Evolutionary conservation across 2,888 invertebrate species (phyloP).

Genomic region (Cerceris rybyensis): DNA sequence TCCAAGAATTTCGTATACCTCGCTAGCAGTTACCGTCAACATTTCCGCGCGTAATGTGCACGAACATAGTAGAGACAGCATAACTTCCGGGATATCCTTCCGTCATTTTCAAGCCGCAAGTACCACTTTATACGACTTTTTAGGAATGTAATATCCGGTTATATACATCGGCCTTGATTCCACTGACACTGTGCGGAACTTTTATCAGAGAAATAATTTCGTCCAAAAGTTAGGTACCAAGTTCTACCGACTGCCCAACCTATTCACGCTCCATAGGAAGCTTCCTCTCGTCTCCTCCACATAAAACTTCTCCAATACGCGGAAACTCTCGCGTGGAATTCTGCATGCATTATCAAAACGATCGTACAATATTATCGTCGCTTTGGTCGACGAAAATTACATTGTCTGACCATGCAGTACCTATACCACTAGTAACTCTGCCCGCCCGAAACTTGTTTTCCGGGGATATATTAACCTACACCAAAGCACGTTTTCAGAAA

Average conservation of each 20-base stretch:
- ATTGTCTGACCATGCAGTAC: too few relatives aligned
- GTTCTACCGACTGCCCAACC: slow-evolving; percentile 43
- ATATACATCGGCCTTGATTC: slow-evolving; percentile 57
- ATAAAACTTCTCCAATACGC: slow-evolving; percentile 55
- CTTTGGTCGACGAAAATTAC: background rate
- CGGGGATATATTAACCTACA: slow-evolving; percentile 56
- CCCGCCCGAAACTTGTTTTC: slow-evolving; percentile 31
- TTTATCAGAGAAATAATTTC: slow-evolving; percentile 69
- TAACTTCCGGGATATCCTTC: slow-evolving; percentile 31
- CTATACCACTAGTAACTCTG: too few relatives aligned
- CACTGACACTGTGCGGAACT: slow-evolving; percentile 59
- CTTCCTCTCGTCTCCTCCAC: slow-evolving; percentile 50
- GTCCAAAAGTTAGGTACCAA: slow-evolving; percentile 59
- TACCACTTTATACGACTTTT: slow-evolving; percentile 37
- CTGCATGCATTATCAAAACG: slow-evolving; percentile 45
- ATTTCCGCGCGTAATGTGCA: slow-evolving; percentile 9
- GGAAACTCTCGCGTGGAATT: slow-evolving; percentile 53
- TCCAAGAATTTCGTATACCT: slow-evolving; percentile 7
- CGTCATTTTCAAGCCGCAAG: slow-evolving; percentile 37
- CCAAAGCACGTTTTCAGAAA: slow-evolving; percentile 54
- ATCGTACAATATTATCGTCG: background rate
- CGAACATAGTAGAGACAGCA: slow-evolving; percentile 17
- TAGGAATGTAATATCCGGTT: slow-evolving; percentile 65
- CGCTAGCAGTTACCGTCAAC: slow-evolving; percentile 1
- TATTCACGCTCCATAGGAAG: slow-evolving; percentile 32